Conservation (phyloP, 2,888 invertebrate species). For the Cremastinae sp. region DNA sequence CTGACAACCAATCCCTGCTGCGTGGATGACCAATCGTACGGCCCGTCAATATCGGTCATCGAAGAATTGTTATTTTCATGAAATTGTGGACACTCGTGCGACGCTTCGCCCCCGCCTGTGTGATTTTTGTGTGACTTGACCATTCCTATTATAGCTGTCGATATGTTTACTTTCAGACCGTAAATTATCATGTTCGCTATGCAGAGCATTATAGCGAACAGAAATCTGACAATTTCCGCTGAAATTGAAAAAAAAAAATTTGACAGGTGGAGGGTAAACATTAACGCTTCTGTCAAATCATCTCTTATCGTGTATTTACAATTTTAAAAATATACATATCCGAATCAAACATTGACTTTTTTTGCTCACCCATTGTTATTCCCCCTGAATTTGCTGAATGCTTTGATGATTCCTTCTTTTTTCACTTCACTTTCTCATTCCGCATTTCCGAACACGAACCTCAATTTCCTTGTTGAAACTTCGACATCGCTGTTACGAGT, state of each 20-base stretch:
- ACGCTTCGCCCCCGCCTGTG: slow-evolving; percentile 30
- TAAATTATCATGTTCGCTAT: slow-evolving; percentile 78
- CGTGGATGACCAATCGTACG: slow-evolving; percentile 73
- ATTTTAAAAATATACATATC: not conserved
- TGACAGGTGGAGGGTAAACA: too few relatives aligned
- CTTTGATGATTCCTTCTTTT: too few relatives aligned
- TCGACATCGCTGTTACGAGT: too few relatives aligned
- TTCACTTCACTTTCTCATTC: too few relatives aligned
- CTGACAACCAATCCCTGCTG: slow-evolving; percentile 75
- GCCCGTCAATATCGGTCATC: slow-evolving; percentile 69
- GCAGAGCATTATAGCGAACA: slow-evolving; percentile 77
- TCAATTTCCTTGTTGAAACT: too few relatives aligned
- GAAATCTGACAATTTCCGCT: slow-evolving; percentile 71
- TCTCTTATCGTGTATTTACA: not conserved
- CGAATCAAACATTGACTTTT: not conserved
- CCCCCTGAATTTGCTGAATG: too few relatives aligned
- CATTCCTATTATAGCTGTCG: slow-evolving; percentile 76
- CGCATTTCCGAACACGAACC: too few relatives aligned
- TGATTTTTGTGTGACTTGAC: slow-evolving; percentile 65
- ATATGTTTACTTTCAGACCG: slow-evolving; percentile 76
- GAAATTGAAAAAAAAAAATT: slow-evolving; percentile 36
- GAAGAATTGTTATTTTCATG: slow-evolving; percentile 21
- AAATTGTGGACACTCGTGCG: slow-evolving; percentile 69
- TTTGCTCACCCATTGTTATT: too few relatives aligned
- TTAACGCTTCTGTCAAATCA: not conserved